These are phyloP conservation scores for Hoplostethus atlanticus DNA, from an alignment of 2,797 vertebrate genomes.

Conservation along the genomic window DNA sequence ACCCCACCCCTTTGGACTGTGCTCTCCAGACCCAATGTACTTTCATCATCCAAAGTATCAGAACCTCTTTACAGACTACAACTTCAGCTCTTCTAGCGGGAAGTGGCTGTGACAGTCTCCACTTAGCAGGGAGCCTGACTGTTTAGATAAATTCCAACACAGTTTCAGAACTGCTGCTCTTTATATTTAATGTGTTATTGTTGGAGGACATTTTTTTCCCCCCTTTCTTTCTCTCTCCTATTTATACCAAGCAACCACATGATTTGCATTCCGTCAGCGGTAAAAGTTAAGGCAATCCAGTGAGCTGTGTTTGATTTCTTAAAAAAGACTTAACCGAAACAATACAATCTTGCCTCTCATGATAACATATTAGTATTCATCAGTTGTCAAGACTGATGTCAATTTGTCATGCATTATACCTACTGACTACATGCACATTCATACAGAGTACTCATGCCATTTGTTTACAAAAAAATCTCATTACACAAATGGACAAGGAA, in stretches of 20 bases:
- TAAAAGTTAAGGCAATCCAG: constrained; percentile 35
- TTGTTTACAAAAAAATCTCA: constrained; percentile 57
- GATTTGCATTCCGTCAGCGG: constrained; percentile 53
- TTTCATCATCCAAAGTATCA: constrained; percentile 75
- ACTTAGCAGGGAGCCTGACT: constrained; percentile 39
- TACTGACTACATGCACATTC: constrained; percentile 35
- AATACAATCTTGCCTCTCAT: constrained; percentile 50
- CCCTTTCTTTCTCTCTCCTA: constrained; percentile 3
- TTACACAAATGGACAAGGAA: constrained; percentile 53
- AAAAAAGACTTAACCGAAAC: constrained; percentile 54
- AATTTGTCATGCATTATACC: constrained; percentile 59
- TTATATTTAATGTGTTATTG: constrained; percentile 38
- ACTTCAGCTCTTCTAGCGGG: constrained; percentile 43
- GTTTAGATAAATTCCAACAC: constrained; percentile 40
- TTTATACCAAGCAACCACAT: constrained; percentile 27
- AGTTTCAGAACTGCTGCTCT: constrained; percentile 35
- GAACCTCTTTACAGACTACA: constrained; percentile 55
- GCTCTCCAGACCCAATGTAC: constrained; percentile 47
- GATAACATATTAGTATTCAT: constrained; percentile 62
- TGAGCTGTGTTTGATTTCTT: constrained; percentile 53
- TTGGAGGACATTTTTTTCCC: neutral
- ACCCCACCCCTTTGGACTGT: constrained; percentile 37
- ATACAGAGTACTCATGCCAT: constrained; percentile 41
- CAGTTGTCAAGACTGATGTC: constrained; percentile 30
- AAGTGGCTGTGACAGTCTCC: constrained; percentile 37